Conservation (phyloP, 2,888 invertebrate genomes). For the Acholoe squamosa region DNA sequence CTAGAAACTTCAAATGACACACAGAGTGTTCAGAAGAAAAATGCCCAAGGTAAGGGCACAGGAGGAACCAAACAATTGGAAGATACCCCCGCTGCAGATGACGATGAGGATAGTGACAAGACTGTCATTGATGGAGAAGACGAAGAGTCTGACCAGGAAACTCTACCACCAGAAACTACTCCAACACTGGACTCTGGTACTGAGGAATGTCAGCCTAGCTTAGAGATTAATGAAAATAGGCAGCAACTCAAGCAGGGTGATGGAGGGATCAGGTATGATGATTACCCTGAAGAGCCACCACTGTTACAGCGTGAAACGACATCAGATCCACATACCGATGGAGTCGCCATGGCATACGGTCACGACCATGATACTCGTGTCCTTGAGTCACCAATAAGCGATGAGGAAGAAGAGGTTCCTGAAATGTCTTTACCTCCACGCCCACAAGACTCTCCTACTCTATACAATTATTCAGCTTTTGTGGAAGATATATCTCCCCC, state of each 20-base stretch:
- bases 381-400: slow-evolving; percentile 60
- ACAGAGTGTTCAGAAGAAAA: background rate
- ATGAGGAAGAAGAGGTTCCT: slow-evolving; percentile 57
- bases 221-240: background rate
- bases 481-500: slow-evolving; percentile 52
- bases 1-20: background rate
- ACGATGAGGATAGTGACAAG: slow-evolving; percentile 37
- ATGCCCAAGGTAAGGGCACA: background rate
- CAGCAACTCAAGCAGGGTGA: too few species aligned
- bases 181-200: background rate
- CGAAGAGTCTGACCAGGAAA: slow-evolving; percentile 43
- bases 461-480: slow-evolving; percentile 32
- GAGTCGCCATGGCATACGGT: background rate
- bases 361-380: slow-evolving; percentile 55
- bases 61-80: background rate
- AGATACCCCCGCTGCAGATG: background rate
- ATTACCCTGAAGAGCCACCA: background rate
- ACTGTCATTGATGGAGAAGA: slow-evolving; percentile 32
- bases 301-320: background rate
- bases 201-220: background rate
- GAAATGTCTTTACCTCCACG: slow-evolving; percentile 56
- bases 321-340: background rate
- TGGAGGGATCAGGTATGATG: background rate
- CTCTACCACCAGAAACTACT: background rate
- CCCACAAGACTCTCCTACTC: slow-evolving; percentile 62